Evolutionary conservation across 2,888 invertebrate species (phyloP).

Genomic region (Zhuqinia jingwanae): DNA sequence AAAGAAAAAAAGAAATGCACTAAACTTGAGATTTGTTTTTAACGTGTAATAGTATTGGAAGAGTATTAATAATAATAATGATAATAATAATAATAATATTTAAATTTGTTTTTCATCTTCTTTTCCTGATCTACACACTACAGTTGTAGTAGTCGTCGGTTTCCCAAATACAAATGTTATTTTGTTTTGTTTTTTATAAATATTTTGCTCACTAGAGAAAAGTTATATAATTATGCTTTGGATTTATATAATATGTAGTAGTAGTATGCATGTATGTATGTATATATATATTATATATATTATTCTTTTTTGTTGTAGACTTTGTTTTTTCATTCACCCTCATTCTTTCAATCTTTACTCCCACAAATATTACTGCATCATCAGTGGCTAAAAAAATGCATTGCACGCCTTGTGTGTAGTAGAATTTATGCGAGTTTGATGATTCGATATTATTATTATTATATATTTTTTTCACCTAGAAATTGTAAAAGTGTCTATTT

Average conservation of each 20-base stretch:
- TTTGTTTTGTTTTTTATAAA: constrained; percentile 27
- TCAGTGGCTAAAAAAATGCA: constrained; percentile 46
- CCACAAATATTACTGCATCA: neutral
- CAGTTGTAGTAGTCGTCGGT: neutral
- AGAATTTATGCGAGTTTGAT: constrained; percentile 35
- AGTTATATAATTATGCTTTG: constrained; percentile 22
- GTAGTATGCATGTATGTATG: constrained; percentile 37
- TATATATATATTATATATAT: constrained; percentile 15
- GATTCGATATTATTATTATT: no score
- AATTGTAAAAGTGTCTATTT: constrained; percentile 30
- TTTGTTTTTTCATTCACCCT: constrained; percentile 3
- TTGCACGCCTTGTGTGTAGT: no score
- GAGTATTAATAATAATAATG: neutral
- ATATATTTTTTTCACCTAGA: constrained; percentile 47
- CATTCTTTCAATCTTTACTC: neutral
- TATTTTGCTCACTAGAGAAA: constrained; percentile 54
- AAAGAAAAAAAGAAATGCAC: neutral
- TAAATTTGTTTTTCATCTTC: no score
- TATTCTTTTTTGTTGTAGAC: neutral
- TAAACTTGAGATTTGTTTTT: neutral
- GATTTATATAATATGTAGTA: constrained; percentile 28
- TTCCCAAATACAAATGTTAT: neutral
- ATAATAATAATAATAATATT: no score
- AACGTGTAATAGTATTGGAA: neutral
- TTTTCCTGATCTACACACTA: neutral